Evolutionary conservation across 2,113 vertebrate genomes (phyloP).

Genomic region (Corythoichthys intestinalis): DNA sequence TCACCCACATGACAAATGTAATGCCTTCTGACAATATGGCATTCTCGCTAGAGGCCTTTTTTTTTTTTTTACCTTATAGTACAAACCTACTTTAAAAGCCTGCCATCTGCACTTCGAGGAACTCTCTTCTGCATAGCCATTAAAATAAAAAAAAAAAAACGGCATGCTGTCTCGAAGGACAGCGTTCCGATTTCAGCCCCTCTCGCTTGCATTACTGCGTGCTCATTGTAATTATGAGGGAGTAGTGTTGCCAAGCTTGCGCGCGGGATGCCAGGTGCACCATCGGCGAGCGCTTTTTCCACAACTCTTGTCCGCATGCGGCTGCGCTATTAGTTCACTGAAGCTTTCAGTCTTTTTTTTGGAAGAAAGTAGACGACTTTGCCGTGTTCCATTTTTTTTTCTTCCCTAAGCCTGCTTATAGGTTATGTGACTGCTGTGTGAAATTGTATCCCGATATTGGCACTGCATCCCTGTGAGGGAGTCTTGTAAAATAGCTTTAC

Average conservation of each 20-base stretch:
- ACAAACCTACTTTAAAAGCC: slow-evolving; percentile 72
- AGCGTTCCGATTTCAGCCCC: slow-evolving; percentile 71
- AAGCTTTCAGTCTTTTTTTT: slow-evolving; percentile 52
- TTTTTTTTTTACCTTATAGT: slow-evolving; percentile 58
- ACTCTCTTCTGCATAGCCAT: slow-evolving; percentile 73
- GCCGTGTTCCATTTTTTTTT: slow-evolving; percentile 60
- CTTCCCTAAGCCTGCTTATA: slow-evolving; percentile 69
- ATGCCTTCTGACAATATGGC: slow-evolving; percentile 36
- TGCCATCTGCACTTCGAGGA: slow-evolving; percentile 75
- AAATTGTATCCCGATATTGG: slow-evolving; percentile 77
- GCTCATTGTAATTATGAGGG: slow-evolving; percentile 75
- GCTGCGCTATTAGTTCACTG: slow-evolving; percentile 63
- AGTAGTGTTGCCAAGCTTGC: slow-evolving; percentile 72
- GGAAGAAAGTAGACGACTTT: slow-evolving; percentile 69
- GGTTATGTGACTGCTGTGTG: slow-evolving; percentile 75
- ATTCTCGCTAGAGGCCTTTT: slow-evolving; percentile 40
- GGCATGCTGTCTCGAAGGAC: slow-evolving; percentile 68
- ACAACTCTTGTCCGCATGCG: slow-evolving; percentile 62
- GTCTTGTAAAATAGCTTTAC: slow-evolving; percentile 81
- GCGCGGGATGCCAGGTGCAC: slow-evolving; percentile 72
- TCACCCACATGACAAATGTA: neutral
- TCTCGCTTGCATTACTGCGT: slow-evolving; percentile 74
- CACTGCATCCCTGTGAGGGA: slow-evolving; percentile 74
- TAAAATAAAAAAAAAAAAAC: slow-evolving; percentile 57
- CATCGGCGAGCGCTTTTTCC: slow-evolving; percentile 65